Percentiles rank a stretch among this genome's conserved stretches.
Evolutionary conservation across 2,888 invertebrate genomes (phyloP).

Genomic region (Cenopis cana): DNA sequence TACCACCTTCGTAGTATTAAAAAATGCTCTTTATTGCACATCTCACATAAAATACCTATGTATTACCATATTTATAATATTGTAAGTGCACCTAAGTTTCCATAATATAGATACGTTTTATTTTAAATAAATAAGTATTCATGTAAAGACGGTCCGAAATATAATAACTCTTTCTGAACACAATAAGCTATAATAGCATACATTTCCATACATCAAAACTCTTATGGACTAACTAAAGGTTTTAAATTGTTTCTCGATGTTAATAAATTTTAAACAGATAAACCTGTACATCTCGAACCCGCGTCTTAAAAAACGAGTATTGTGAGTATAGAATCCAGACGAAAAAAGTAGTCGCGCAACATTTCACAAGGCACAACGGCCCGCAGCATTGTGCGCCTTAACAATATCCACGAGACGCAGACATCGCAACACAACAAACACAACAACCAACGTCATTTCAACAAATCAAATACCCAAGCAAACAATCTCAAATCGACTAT

Average conservation of each 20-base stretch:
- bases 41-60: too few relatives aligned
- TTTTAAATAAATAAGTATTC: not conserved
- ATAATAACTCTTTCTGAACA: constrained; percentile 40
- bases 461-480: constrained; percentile 77
- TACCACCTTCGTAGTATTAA: too few relatives aligned
- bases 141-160: constrained; percentile 37
- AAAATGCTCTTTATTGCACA: too few relatives aligned
- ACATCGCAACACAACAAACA: constrained; percentile 70
- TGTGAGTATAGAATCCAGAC: constrained; percentile 84
- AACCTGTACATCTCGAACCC: constrained; percentile 84
- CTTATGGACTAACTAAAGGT: constrained; percentile 76
- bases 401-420: constrained; percentile 79
- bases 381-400: constrained; percentile 82
- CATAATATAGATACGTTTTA: not conserved
- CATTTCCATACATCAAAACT: constrained; percentile 78
- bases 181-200: constrained; percentile 71
- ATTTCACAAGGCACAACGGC: constrained; percentile 84
- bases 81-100: too few relatives aligned
- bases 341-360: constrained; percentile 85
- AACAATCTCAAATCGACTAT: constrained; percentile 75
- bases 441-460: constrained; percentile 72
- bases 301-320: constrained; percentile 82
- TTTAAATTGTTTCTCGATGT: constrained; percentile 85
- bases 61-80: too few relatives aligned
- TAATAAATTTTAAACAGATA: constrained; percentile 85